These are phyloP conservation scores for Channa argus DNA, from an alignment of 2,113 vertebrate genomes.

Conservation along the genomic window DNA sequence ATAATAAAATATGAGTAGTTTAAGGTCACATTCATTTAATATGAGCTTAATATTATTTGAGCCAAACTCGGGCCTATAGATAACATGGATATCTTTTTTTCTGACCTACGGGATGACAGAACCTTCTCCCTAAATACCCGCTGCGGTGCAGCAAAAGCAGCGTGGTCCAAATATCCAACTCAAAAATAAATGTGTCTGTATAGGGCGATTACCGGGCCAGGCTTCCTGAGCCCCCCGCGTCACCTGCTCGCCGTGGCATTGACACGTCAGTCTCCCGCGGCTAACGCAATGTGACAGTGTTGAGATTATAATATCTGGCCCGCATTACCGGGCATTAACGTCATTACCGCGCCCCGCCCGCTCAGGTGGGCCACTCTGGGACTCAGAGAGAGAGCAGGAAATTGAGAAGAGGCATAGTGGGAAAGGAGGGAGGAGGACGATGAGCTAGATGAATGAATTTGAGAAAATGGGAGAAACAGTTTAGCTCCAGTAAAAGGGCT, in stretches of 20 bases:
- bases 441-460: conserved; percentile 68
- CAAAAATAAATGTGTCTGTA: conserved; percentile 81
- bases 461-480: conserved; percentile 68
- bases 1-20: too few relatives aligned
- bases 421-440: conserved; percentile 45
- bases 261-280: conserved; percentile 84
- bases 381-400: conserved; percentile 64
- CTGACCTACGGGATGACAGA: background rate
- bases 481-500: conserved; percentile 56
- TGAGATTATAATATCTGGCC: conserved; percentile 89
- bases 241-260: conserved; percentile 84
- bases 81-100: background rate
- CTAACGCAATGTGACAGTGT: conserved; percentile 88
- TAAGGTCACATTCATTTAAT: too few relatives aligned
- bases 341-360: conserved; percentile 79
- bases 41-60: too few relatives aligned
- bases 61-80: background rate
- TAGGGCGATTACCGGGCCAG: conserved; percentile 81
- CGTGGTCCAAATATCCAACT: conserved; percentile 64
- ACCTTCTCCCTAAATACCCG: conserved; percentile 18
- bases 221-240: conserved; percentile 78
- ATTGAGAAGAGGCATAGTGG: conserved; percentile 70
- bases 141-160: conserved; percentile 39
- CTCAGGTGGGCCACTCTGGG: conserved; percentile 80
- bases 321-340: conserved; percentile 85